Conservation (phyloP, 2,113 vertebrate genomes). For the Leptosomus discolor region DNA sequence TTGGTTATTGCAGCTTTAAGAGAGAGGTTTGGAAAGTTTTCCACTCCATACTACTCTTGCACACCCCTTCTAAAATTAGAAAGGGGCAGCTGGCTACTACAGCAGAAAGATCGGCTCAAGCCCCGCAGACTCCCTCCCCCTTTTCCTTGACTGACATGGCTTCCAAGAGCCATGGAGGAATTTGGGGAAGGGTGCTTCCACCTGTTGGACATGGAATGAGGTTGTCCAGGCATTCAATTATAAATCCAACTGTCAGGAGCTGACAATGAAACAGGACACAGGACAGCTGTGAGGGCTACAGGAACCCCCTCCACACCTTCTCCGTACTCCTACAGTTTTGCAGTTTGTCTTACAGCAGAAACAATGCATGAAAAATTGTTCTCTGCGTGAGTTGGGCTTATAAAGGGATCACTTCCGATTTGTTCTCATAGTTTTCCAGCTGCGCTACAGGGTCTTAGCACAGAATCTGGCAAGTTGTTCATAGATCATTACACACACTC, state of each 20-base stretch:
- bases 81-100: conserved; percentile 67
- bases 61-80: conserved; percentile 72
- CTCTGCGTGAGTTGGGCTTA: neutral
- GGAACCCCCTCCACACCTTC: neutral
- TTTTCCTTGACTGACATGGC: neutral
- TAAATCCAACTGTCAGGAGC: conserved; percentile 54
- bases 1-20: conserved; percentile 14
- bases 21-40: conserved; percentile 68
- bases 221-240: conserved; percentile 42
- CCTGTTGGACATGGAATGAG: conserved; percentile 67
- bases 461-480: neutral
- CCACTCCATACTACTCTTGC: conserved; percentile 63
- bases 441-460: neutral
- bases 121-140: neutral
- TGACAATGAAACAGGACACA: conserved; percentile 36
- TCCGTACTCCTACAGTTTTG: neutral
- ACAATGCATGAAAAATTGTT: neutral
- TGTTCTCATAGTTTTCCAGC: neutral
- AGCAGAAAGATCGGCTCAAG: neutral
- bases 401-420: neutral
- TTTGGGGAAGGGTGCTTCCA: conserved; percentile 63
- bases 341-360: neutral
- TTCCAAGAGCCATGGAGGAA: conserved; percentile 51
- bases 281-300: conserved; percentile 15
- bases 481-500: neutral